Percentiles rank a stretch among this genome's conserved stretches.
phyloP scores from a whole-genome alignment of 2,113 vertebrate species.

The Dromaius novaehollandiae region DNA sequence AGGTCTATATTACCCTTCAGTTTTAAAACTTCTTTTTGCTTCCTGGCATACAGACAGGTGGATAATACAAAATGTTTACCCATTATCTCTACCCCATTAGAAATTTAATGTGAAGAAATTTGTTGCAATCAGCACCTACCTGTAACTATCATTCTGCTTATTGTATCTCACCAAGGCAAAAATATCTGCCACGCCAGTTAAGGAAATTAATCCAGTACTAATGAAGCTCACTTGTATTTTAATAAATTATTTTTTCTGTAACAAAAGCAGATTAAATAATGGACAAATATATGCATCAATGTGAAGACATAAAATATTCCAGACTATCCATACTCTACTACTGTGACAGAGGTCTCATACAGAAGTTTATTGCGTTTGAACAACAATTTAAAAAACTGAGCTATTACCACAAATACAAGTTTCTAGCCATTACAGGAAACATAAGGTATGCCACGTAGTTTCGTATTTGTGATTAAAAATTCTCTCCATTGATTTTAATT shows the following conservation, averaged over 20 bases:
- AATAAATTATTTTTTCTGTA: neutral
- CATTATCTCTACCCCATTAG: neutral
- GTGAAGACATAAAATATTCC: neutral
- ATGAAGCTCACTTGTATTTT: neutral
- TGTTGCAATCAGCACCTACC: constrained; percentile 76
- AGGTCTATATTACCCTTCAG: neutral
- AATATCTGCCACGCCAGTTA: constrained; percentile 88
- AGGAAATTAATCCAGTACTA: constrained; percentile 73
- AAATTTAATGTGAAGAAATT: neutral
- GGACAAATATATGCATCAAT: neutral
- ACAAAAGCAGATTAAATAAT: neutral
- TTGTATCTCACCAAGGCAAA: constrained; percentile 99
- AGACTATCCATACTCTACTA: neutral
- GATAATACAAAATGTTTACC: neutral
- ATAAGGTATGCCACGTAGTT: neutral
- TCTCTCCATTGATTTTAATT: neutral
- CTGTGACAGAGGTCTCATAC: neutral
- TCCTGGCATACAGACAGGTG: neutral
- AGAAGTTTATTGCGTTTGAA: neutral
- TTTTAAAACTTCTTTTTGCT: neutral
- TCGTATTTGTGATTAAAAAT: neutral
- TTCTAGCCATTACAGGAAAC: neutral
- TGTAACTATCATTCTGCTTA: constrained; percentile 95
- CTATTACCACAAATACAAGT: neutral
- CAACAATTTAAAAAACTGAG: neutral